These are phyloP conservation scores for Nomada flava DNA, from an alignment of 2,888 invertebrate species.

Conservation along the genomic window DNA sequence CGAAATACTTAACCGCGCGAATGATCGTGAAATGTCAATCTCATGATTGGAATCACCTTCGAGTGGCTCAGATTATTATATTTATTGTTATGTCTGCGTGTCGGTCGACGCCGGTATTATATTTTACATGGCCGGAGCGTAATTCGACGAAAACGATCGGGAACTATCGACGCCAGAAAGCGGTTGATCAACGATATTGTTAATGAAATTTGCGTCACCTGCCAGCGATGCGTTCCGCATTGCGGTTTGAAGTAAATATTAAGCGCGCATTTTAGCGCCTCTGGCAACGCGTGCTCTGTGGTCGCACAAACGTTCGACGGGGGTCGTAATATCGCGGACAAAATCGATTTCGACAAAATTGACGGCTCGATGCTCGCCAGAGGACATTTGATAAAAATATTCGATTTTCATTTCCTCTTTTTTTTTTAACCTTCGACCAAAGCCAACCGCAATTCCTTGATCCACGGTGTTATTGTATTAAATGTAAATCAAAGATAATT, in stretches of 20 bases:
- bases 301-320: slow-evolving; percentile 46
- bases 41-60: no score
- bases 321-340: slow-evolving; percentile 36
- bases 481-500: no score
- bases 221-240: slow-evolving; percentile 54
- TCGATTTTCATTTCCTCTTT: no score
- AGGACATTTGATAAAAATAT: no score
- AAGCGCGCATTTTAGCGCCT: slow-evolving; percentile 68
- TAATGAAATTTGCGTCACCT: slow-evolving; percentile 58
- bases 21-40: no score
- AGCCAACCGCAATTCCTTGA: no score
- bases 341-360: slow-evolving; percentile 62
- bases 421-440: no score
- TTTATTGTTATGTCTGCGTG: neutral
- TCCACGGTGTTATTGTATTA: no score
- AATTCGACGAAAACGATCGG: slow-evolving; percentile 9
- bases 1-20: no score
- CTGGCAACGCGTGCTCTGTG: slow-evolving; percentile 67
- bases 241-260: slow-evolving; percentile 68
- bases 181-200: slow-evolving; percentile 51
- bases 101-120: neutral
- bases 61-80: no score
- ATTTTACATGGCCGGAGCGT: neutral
- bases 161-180: slow-evolving; percentile 1
- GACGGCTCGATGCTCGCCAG: slow-evolving; percentile 18